Evolutionary conservation across 2,797 vertebrate species (phyloP).

Genomic region (Danio tinwini): DNA sequence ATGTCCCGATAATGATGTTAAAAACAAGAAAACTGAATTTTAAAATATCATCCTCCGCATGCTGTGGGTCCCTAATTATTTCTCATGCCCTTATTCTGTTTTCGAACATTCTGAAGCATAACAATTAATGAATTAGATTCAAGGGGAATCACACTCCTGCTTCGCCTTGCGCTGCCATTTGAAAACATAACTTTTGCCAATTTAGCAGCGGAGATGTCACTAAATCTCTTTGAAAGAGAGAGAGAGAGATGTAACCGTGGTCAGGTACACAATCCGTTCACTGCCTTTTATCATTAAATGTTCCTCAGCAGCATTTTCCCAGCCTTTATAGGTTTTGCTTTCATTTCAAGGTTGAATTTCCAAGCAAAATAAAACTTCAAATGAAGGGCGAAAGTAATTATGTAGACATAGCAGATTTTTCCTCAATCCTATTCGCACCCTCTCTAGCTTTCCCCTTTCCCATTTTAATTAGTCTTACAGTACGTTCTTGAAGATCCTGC

Average conservation of each 20-base stretch:
- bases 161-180: slow-evolving; percentile 6
- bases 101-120: slow-evolving; percentile 1
- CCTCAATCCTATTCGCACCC: slow-evolving; percentile 42
- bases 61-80: slow-evolving; percentile 15
- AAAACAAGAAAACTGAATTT: slow-evolving; percentile 5
- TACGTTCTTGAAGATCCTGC: slow-evolving; percentile 67
- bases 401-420: slow-evolving; percentile 56
- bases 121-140: slow-evolving; percentile 17
- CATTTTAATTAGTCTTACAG: slow-evolving; percentile 73
- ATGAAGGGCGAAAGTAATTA: slow-evolving; percentile 57
- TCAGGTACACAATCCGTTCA: slow-evolving; percentile 35
- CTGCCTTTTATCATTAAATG: slow-evolving; percentile 22
- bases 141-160: not conserved
- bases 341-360: slow-evolving; percentile 52
- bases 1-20: not conserved
- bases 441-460: slow-evolving; percentile 52
- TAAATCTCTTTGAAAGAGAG: slow-evolving; percentile 7
- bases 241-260: slow-evolving; percentile 23
- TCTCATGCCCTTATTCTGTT: slow-evolving; percentile 4
- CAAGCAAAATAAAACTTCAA: slow-evolving; percentile 45
- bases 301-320: slow-evolving; percentile 16
- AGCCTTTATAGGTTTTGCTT: slow-evolving; percentile 27
- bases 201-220: slow-evolving; percentile 15
- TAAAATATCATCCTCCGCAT: slow-evolving; percentile 3
- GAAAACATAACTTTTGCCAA: slow-evolving; percentile 28